A percentile compares a stretch with the other conserved stretches of the same genome.
Conservation (phyloP, 2,797 vertebrate genomes). For the Salarias fasciatus region DNA sequence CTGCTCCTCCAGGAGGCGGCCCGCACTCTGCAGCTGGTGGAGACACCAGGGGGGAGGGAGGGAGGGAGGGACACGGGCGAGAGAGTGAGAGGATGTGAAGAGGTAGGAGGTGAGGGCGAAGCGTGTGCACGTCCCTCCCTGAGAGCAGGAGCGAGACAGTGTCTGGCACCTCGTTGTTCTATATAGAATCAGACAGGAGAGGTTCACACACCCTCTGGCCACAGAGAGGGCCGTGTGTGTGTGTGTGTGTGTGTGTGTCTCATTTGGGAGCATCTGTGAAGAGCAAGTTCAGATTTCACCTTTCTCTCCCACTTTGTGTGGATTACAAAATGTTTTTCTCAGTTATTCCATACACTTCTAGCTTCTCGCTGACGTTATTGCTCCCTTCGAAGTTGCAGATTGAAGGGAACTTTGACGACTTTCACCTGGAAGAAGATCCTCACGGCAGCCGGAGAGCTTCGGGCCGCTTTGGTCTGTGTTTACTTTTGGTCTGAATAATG, state of each 20-base stretch:
- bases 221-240: constrained; percentile 24
- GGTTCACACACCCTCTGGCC: constrained; percentile 51
- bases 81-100: too few relatives aligned
- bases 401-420: too few relatives aligned
- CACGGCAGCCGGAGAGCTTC: too few relatives aligned
- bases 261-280: constrained; percentile 40
- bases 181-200: constrained; percentile 50
- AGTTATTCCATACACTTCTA: too few relatives aligned
- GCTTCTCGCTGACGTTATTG: too few relatives aligned
- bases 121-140: constrained; percentile 19
- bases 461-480: too few relatives aligned
- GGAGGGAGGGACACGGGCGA: neutral
- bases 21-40: constrained; percentile 93
- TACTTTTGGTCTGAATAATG: too few relatives aligned
- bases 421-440: too few relatives aligned
- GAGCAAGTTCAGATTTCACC: too few relatives aligned
- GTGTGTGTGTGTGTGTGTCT: constrained; percentile 17
- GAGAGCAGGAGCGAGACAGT: constrained; percentile 20
- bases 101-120: constrained; percentile 36
- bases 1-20: constrained; percentile 95
- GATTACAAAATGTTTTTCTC: too few relatives aligned
- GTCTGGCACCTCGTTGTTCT: constrained; percentile 66
- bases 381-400: too few relatives aligned
- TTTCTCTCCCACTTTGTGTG: too few relatives aligned
- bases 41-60: constrained; percentile 2